Conservation (phyloP, 2,888 invertebrate genomes). For the Morinoia aosen region DNA sequence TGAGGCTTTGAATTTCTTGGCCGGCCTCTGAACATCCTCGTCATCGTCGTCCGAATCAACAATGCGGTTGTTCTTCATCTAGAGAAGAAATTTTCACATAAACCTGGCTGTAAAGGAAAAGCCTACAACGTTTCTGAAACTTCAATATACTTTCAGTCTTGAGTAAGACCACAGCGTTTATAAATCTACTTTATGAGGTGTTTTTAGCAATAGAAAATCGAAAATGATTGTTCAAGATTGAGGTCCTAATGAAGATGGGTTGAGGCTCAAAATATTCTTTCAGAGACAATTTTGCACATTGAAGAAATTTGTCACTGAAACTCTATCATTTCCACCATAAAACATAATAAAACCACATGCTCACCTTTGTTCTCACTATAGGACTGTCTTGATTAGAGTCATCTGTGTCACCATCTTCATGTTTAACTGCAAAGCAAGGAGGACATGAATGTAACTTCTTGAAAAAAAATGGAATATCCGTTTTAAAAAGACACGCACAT, state of each 20-base stretch:
- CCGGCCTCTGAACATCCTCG: neutral
- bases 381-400: conserved; percentile 22
- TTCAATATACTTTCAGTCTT: neutral
- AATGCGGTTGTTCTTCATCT: conserved; percentile 49
- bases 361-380: neutral
- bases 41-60: conserved; percentile 61
- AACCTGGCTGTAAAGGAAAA: neutral
- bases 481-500: too few species aligned
- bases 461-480: too few species aligned
- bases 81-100: neutral
- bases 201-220: neutral
- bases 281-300: too few species aligned
- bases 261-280: too few species aligned
- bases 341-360: neutral
- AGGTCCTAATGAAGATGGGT: too few species aligned
- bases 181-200: neutral
- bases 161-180: neutral
- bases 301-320: too few species aligned
- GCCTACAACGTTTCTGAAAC: neutral
- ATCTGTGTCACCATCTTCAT: neutral
- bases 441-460: neutral
- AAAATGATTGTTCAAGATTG: neutral
- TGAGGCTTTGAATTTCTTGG: neutral
- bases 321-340: neutral
- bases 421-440: neutral